phyloP scores from a whole-genome alignment of 2,888 invertebrate genomes.

The Brenthis ino region DNA sequence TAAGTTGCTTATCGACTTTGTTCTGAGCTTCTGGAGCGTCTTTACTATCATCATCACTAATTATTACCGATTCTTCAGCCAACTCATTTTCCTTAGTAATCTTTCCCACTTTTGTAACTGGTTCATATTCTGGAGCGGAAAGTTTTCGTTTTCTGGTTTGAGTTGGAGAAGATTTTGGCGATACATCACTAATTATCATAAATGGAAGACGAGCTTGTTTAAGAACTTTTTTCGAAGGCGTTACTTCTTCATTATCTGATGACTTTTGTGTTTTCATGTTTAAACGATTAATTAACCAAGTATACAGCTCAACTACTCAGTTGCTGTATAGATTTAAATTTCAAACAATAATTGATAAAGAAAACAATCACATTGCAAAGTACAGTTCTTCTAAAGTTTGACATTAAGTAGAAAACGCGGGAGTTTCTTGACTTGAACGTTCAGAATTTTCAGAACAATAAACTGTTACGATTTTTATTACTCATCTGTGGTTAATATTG shows the following conservation, averaged over 20 bases:
- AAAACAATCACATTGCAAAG: conserved; percentile 46
- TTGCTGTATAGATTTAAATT: conserved; percentile 11
- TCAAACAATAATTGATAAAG: conserved; percentile 34
- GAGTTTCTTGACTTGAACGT: conserved; percentile 15
- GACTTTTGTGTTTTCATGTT: conserved; percentile 72
- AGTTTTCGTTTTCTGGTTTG: conserved; percentile 73
- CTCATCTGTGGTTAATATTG: no score
- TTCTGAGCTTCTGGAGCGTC: conserved; percentile 46
- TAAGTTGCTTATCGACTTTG: conserved; percentile 50
- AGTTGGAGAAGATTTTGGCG: conserved; percentile 58
- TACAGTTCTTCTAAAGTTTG: conserved; percentile 29
- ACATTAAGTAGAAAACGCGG: conserved; percentile 35
- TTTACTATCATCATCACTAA: conserved; percentile 72
- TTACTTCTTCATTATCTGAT: conserved; percentile 62
- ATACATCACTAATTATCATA: conserved; percentile 75
- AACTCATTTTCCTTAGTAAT: conserved; percentile 66
- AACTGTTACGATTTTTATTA: no score
- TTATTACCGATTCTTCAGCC: conserved; percentile 56
- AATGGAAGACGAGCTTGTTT: conserved; percentile 85
- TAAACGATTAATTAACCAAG: conserved; percentile 20
- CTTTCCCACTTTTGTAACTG: conserved; percentile 67
- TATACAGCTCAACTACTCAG: conserved; percentile 26
- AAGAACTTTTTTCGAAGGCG: conserved; percentile 81
- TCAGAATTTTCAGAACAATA: conserved; percentile 9
- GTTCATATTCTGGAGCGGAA: conserved; percentile 61